A percentile compares a stretch with the other conserved stretches of the same genome.
These are phyloP conservation scores for Acromyrmex heyeri DNA, from an alignment of 1,140 invertebrate genomes.

Conservation along the genomic window DNA sequence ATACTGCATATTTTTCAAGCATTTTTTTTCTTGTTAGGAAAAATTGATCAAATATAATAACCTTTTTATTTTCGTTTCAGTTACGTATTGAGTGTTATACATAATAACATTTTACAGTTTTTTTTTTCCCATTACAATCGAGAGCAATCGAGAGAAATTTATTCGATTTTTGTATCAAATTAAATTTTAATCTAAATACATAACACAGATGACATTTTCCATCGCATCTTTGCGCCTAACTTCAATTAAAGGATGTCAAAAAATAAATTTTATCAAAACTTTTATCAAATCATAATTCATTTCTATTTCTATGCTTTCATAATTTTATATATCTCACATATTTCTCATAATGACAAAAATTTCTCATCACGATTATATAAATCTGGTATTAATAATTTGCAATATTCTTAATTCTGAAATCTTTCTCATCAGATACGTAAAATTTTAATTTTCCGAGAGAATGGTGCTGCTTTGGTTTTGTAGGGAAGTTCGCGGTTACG, in stretches of 20 bases:
- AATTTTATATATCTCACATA: neutral
- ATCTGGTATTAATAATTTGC: neutral
- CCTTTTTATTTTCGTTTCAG: neutral
- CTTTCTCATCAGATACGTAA: neutral
- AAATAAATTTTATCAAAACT: neutral
- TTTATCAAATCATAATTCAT: neutral
- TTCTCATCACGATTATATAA: neutral
- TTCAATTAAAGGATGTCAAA: conserved; percentile 12
- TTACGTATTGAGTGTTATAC: neutral
- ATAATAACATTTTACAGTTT: neutral
- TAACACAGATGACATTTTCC: neutral
- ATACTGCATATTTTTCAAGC: conserved; percentile 2
- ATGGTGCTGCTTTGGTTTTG: neutral
- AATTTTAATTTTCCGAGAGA: neutral
- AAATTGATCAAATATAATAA: neutral
- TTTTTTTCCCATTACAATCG: neutral
- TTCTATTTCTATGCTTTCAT: neutral
- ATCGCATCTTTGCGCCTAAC: conserved; percentile 14
- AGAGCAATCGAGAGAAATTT: neutral
- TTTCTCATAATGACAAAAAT: neutral
- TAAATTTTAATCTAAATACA: conserved; percentile 40
- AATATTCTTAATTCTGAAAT: neutral
- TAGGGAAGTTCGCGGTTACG: neutral
- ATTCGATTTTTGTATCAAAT: neutral
- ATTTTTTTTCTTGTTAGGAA: neutral